These are phyloP conservation scores for Protomyctophum bolini DNA, from an alignment of 2,113 vertebrate species.

Conservation along the genomic window DNA sequence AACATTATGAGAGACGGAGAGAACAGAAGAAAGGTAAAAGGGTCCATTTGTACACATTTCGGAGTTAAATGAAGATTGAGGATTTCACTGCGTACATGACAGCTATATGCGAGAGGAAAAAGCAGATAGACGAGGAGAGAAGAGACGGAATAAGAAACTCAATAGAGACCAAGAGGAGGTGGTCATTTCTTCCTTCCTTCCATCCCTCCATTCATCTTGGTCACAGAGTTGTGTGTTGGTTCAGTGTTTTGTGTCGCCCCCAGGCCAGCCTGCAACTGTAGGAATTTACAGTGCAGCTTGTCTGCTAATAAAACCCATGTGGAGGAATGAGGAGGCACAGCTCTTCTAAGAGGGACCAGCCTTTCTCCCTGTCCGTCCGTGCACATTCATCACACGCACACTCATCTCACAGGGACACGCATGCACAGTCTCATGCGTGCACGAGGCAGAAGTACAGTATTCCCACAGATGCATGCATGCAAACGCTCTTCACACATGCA, in stretches of 20 bases:
- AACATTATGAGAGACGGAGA: no score
- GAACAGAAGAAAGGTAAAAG: no score
- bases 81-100: no score
- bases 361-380: conserved; percentile 35
- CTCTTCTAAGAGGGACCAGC: conserved; percentile 48
- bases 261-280: conserved; percentile 48
- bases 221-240: conserved; percentile 7
- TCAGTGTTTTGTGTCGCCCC: conserved; percentile 50
- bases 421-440: no score
- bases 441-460: no score
- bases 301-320: conserved; percentile 80
- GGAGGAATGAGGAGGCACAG: conserved; percentile 72
- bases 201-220: conserved; percentile 19
- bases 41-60: no score
- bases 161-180: not conserved
- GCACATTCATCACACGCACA: conserved; percentile 10
- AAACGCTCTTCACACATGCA: no score
- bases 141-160: conserved; percentile 2
- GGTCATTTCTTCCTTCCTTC: conserved; percentile 19
- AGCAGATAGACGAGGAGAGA: conserved; percentile 6
- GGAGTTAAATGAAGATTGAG: no score
- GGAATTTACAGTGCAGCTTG: conserved; percentile 76
- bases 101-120: not conserved
- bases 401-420: no score
- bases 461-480: no score